Conservation (phyloP, 2,113 vertebrate species). For the Laticauda colubrina region DNA sequence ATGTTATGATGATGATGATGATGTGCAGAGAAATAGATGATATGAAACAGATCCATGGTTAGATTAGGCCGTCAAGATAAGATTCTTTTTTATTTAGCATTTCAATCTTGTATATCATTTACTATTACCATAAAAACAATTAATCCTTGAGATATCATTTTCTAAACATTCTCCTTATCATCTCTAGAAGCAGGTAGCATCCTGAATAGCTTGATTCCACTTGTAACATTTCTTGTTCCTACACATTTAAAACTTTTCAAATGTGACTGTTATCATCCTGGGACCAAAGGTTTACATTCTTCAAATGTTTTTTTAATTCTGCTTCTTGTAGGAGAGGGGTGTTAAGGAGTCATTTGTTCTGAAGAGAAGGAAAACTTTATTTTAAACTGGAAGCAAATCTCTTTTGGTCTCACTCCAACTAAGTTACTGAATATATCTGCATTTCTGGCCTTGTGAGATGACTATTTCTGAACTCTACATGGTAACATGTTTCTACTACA, state of each 20-base stretch:
- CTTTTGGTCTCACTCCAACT: not conserved
- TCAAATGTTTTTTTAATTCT: conserved; percentile 28
- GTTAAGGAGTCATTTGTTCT: conserved; percentile 37
- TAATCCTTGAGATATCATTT: conserved; percentile 50
- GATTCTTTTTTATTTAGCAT: conserved; percentile 27
- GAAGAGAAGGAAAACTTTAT: conserved; percentile 24
- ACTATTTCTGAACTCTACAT: conserved; percentile 28
- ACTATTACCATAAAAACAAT: conserved; percentile 46
- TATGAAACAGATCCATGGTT: conserved; percentile 48
- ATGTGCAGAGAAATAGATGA: conserved; percentile 19
- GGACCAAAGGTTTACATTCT: conserved; percentile 37
- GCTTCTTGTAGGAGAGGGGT: conserved; percentile 40
- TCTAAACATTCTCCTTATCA: conserved; percentile 32
- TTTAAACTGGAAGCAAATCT: not conserved
- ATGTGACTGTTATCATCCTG: conserved; percentile 22
- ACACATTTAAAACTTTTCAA: conserved; percentile 60
- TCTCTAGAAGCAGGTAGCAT: conserved; percentile 40
- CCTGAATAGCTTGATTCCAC: conserved; percentile 55
- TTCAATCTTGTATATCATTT: conserved; percentile 62
- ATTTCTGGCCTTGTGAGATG: conserved; percentile 16
- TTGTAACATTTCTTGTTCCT: conserved; percentile 13
- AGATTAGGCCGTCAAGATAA: conserved; percentile 16
- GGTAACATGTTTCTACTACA: not conserved
- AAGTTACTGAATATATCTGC: not conserved
- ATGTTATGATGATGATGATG: not conserved